phyloP scores from a whole-genome alignment of 2,797 vertebrate genomes.

The Prunella strophiata region DNA sequence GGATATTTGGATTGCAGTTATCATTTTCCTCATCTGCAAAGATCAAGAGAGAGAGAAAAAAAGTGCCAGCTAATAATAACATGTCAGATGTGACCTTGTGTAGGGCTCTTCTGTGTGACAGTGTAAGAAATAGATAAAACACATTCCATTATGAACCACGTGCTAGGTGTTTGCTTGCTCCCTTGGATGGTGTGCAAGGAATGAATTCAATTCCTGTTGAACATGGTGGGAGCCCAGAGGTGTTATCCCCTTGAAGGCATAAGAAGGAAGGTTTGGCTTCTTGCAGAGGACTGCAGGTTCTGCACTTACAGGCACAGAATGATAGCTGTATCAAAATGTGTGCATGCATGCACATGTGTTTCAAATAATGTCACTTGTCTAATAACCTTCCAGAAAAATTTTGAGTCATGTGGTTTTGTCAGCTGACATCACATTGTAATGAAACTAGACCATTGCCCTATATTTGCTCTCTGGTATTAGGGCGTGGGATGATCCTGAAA shows the following conservation, averaged over 20 bases:
- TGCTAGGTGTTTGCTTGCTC: background rate
- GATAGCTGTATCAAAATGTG: background rate
- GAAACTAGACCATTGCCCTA: background rate
- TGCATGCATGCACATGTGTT: background rate
- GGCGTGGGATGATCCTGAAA: background rate
- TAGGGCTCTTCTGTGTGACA: background rate
- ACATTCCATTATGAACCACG: background rate
- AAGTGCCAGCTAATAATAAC: slow-evolving; percentile 43
- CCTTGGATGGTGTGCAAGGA: background rate
- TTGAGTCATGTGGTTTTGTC: background rate
- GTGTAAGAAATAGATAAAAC: slow-evolving; percentile 9
- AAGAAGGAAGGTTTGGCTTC: background rate
- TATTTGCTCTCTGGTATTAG: background rate
- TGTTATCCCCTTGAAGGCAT: background rate
- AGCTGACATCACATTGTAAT: background rate
- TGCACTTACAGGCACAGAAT: background rate
- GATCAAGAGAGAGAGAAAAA: background rate
- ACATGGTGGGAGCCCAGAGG: background rate
- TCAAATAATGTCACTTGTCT: background rate
- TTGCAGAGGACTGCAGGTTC: background rate
- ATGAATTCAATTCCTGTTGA: background rate
- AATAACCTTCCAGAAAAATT: background rate
- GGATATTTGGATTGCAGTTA: background rate
- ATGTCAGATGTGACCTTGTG: background rate
- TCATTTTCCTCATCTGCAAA: background rate